Percentiles rank a stretch among this genome's conserved stretches.
Evolutionary conservation across 2,888 invertebrate species (phyloP).

Genomic region (Pseudanteris insignis): DNA sequence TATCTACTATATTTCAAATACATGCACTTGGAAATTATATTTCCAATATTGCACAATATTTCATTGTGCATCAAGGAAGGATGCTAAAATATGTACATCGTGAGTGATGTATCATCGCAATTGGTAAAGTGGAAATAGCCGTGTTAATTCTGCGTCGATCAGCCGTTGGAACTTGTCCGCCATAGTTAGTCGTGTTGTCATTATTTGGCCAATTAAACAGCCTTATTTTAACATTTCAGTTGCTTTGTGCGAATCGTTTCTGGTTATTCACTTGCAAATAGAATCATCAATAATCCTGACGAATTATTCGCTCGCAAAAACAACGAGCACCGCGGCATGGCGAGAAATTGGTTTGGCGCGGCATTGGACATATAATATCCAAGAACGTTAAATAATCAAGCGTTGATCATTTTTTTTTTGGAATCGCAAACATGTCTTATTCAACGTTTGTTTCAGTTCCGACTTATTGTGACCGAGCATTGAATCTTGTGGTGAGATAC

Average conservation of each 20-base stretch:
- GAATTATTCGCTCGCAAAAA: slow-evolving; percentile 16
- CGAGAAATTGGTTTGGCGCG: slow-evolving; percentile 19
- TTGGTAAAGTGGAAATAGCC: slow-evolving; percentile 58
- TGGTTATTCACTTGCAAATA: slow-evolving; percentile 31
- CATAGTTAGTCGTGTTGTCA: slow-evolving; percentile 40
- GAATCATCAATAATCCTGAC: slow-evolving; percentile 30
- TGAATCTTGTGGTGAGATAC: slow-evolving; percentile 60
- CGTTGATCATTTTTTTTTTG: slow-evolving; percentile 35
- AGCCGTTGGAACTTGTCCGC: slow-evolving; percentile 40
- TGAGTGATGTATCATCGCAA: slow-evolving; percentile 57
- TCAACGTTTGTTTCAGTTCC: slow-evolving; percentile 45
- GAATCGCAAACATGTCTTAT: slow-evolving; percentile 44
- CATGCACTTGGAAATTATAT: too few relatives aligned
- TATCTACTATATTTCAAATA: too few relatives aligned
- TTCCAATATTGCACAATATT: too few relatives aligned
- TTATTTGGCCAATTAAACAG: slow-evolving; percentile 44
- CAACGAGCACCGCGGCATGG: not conserved
- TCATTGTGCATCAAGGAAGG: too few relatives aligned
- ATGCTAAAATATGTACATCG: slow-evolving; percentile 21
- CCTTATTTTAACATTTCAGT: slow-evolving; percentile 29
- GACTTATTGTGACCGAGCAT: slow-evolving; percentile 53
- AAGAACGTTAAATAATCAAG: slow-evolving; percentile 34
- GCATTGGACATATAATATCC: slow-evolving; percentile 16
- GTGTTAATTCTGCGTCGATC: slow-evolving; percentile 57
- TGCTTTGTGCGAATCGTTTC: slow-evolving; percentile 28